phyloP scores from a whole-genome alignment of 23 tunicate genomes.

The Ciona savignyi region DNA sequence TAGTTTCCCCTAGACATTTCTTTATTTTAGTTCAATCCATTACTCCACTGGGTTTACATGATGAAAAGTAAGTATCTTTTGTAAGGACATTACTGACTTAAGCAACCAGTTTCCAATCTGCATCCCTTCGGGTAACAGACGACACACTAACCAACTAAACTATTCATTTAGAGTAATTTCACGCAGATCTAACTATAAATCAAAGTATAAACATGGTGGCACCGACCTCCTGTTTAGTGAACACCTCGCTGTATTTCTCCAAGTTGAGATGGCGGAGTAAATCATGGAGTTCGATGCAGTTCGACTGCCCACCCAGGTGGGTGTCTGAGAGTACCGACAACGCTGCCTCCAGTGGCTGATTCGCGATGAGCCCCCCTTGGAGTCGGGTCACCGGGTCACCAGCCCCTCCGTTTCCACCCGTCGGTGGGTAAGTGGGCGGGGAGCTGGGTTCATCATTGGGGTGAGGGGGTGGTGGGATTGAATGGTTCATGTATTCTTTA shows the following conservation, averaged over 20 bases:
- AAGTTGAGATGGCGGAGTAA: slow-evolving; percentile 71
- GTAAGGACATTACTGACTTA: neutral
- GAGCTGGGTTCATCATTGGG: slow-evolving; percentile 40
- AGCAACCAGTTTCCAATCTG: neutral
- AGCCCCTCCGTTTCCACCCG: neutral
- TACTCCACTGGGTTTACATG: too few species aligned
- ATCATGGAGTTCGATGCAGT: slow-evolving; percentile 66
- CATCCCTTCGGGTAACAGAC: too few species aligned
- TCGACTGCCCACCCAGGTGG: slow-evolving; percentile 33
- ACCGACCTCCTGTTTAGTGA: slow-evolving; percentile 93
- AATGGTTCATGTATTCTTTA: slow-evolving; percentile 39
- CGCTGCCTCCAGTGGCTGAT: slow-evolving; percentile 37
- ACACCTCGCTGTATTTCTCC: slow-evolving; percentile 86
- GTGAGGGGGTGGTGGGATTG: slow-evolving; percentile 57
- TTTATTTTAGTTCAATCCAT: too few species aligned
- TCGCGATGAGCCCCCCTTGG: slow-evolving; percentile 8
- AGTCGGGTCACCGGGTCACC: neutral
- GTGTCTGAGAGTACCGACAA: slow-evolving; percentile 37
- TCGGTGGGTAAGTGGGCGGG: neutral
- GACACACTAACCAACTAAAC: too few species aligned
- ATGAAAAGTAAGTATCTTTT: neutral
- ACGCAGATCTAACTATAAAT: too few species aligned
- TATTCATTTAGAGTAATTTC: too few species aligned
- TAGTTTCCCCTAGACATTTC: too few species aligned
- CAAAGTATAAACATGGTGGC: too few species aligned